These are phyloP conservation scores for Chymomyza fuscimana DNA, from an alignment of 2,888 invertebrate genomes.

Conservation along the genomic window DNA sequence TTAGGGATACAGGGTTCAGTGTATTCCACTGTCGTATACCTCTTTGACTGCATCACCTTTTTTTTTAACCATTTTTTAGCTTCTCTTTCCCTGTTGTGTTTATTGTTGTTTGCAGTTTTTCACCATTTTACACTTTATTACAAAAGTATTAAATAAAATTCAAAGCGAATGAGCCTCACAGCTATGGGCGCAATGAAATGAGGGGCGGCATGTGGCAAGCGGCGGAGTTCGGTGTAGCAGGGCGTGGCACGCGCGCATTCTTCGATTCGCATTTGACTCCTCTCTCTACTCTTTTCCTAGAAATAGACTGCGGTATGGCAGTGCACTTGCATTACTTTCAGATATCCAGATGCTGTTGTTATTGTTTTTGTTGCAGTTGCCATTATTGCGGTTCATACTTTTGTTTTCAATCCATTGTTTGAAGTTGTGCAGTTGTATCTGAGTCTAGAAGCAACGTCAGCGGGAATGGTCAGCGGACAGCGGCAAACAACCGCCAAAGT, in stretches of 20 bases:
- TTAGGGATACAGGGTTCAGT: no score
- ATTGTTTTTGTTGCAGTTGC: slow-evolving; percentile 47
- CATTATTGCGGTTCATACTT: slow-evolving; percentile 58
- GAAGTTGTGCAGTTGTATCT: slow-evolving; percentile 34
- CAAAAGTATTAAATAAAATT: slow-evolving; percentile 75
- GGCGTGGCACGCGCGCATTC: slow-evolving; percentile 15
- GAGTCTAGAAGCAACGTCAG: slow-evolving; percentile 18
- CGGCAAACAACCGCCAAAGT: slow-evolving; percentile 39
- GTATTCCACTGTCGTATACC: no score
- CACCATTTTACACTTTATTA: slow-evolving; percentile 74
- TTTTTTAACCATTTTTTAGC: not conserved
- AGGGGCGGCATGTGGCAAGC: slow-evolving; percentile 15
- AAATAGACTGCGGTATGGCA: slow-evolving; percentile 41
- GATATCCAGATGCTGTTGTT: slow-evolving; percentile 27
- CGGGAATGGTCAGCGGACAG: slow-evolving; percentile 12
- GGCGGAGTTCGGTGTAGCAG: not conserved
- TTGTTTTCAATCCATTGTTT: slow-evolving; percentile 62
- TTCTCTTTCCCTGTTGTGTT: slow-evolving; percentile 12
- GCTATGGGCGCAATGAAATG: slow-evolving; percentile 31
- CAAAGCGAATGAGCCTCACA: slow-evolving; percentile 67
- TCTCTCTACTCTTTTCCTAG: slow-evolving; percentile 28
- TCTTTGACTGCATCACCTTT: not conserved
- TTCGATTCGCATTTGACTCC: slow-evolving; percentile 59
- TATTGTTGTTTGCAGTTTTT: slow-evolving; percentile 71
- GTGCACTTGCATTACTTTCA: slow-evolving; percentile 51